These are phyloP conservation scores for Octonoba sinensis DNA, from an alignment of 2,888 invertebrate genomes.

Conservation along the genomic window DNA sequence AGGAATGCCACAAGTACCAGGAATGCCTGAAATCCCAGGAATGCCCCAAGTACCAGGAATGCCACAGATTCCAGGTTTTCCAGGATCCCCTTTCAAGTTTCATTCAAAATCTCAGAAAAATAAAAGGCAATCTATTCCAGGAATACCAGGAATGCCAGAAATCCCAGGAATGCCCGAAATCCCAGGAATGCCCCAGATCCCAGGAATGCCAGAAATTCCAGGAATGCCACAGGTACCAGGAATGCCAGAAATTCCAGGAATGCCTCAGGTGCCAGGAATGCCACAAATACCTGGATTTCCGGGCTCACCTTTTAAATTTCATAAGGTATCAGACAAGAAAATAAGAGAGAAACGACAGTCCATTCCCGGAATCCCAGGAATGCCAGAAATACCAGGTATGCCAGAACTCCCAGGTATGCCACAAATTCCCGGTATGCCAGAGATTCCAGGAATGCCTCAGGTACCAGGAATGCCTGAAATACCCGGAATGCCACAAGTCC, in stretches of 20 bases:
- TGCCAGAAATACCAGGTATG: conserved; percentile 27
- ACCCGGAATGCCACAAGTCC: conserved; percentile 27
- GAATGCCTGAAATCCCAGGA: conserved; percentile 34
- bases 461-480: conserved; percentile 38
- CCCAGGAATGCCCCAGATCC: conserved; percentile 22
- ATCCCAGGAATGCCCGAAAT: conserved; percentile 25
- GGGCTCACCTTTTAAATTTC: conserved; percentile 1
- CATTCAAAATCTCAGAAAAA: background rate
- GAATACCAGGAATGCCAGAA: conserved; percentile 33
- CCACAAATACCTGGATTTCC: conserved; percentile 9
- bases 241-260: conserved; percentile 14
- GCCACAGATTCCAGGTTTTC: conserved; percentile 24
- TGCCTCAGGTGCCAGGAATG: conserved; percentile 1
- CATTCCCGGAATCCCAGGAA: conserved; percentile 34
- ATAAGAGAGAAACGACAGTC: background rate
- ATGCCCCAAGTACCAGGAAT: conserved; percentile 48
- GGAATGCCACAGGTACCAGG: conserved; percentile 14
- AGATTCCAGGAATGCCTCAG: conserved; percentile 35
- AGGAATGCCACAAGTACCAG: conserved; percentile 29
- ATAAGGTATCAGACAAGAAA: background rate
- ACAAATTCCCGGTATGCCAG: conserved; percentile 15
- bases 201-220: background rate
- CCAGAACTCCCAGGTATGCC: conserved; percentile 41
- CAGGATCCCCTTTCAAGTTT: conserved; percentile 8
- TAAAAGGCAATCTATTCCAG: conserved; percentile 12